These are phyloP conservation scores for Siniperca undulata DNA, from an alignment of 2,797 vertebrate genomes.

Conservation along the genomic window DNA sequence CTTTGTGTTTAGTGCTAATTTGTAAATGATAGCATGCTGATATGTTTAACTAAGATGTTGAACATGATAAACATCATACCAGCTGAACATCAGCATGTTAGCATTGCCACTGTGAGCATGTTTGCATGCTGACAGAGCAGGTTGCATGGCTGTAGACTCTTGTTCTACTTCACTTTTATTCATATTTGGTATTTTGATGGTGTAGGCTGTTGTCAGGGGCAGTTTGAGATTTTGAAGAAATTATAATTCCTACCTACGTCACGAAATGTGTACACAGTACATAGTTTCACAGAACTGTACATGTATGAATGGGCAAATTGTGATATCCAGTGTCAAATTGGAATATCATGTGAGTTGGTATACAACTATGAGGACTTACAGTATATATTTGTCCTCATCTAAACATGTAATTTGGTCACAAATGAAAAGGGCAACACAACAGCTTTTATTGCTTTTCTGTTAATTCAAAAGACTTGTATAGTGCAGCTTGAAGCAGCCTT, in stretches of 20 bases:
- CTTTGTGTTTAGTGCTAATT: background rate
- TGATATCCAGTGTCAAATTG: no score
- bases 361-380: background rate
- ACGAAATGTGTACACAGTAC: background rate
- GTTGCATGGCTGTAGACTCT: background rate
- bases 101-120: background rate
- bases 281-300: background rate
- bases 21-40: background rate
- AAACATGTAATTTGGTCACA: background rate
- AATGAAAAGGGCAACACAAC: background rate
- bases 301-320: background rate
- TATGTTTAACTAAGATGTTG: background rate
- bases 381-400: background rate
- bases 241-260: background rate
- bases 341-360: background rate
- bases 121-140: background rate
- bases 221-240: background rate
- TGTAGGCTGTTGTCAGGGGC: background rate
- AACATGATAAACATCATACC: background rate
- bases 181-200: background rate
- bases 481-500: slow-evolving; percentile 21
- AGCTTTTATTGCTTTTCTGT: slow-evolving; percentile 18
- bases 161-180: background rate
- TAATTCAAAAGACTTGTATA: slow-evolving; percentile 8
- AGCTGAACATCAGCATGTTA: background rate